Evolutionary conservation across 2,888 invertebrate species (phyloP).

Genomic region (Xestia rhomboidea): DNA sequence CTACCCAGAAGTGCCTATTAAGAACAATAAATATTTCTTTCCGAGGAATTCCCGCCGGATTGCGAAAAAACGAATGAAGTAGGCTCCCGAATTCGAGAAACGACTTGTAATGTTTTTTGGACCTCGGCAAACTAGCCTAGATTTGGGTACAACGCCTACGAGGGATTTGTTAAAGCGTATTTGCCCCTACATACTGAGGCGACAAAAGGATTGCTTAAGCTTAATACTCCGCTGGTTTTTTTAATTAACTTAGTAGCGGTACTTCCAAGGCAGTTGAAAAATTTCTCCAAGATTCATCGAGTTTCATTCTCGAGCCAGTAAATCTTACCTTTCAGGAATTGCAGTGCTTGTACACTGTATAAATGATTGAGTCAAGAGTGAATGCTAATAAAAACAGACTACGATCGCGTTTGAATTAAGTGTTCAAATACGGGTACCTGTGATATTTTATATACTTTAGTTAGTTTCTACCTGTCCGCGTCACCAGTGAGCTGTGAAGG

Average conservation of each 20-base stretch:
- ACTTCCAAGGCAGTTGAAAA: background rate
- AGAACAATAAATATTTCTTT: constrained; percentile 27
- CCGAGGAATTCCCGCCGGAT: constrained; percentile 26
- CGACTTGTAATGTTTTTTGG: constrained; percentile 13
- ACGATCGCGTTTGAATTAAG: background rate
- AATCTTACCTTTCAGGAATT: background rate
- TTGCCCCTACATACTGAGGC: background rate
- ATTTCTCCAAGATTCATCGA: background rate
- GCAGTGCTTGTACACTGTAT: background rate
- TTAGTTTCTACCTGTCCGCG: background rate
- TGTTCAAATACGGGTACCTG: background rate
- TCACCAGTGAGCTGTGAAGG: constrained; percentile 3
- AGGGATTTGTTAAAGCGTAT: constrained; percentile 1
- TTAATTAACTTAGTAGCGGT: constrained; percentile 1
- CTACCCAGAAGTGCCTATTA: constrained; percentile 14
- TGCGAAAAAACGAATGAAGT: constrained; percentile 26
- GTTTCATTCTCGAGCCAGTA: background rate
- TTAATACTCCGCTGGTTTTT: too few relatives aligned
- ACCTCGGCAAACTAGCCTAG: background rate
- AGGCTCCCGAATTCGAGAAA: constrained; percentile 11
- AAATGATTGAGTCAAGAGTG: background rate
- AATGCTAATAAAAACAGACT: background rate
- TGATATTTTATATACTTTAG: constrained; percentile 13
- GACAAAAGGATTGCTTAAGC: background rate
- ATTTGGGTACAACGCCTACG: constrained; percentile 5